phyloP scores from a whole-genome alignment of 1,140 invertebrate species.

The Anagrus nilaparvatae region DNA sequence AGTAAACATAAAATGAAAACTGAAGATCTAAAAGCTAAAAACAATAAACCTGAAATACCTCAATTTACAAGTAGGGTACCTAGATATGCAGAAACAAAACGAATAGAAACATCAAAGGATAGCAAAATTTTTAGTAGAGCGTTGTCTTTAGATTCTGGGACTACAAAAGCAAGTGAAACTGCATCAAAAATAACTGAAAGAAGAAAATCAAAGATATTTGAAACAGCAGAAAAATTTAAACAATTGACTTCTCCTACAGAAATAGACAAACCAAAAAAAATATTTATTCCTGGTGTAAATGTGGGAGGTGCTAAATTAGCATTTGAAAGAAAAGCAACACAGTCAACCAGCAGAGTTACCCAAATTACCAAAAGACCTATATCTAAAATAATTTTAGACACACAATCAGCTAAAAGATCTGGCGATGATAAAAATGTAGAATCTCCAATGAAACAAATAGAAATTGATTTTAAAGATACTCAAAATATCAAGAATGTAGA shows the following conservation, averaged over 20 bases:
- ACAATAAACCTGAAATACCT: neutral
- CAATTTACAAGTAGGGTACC: neutral
- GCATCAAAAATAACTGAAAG: slow-evolving; percentile 40
- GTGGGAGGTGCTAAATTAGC: slow-evolving; percentile 74
- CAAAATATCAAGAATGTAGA: slow-evolving; percentile 18
- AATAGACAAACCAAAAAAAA: slow-evolving; percentile 63
- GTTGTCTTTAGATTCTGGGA: slow-evolving; percentile 27
- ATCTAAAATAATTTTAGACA: slow-evolving; percentile 34
- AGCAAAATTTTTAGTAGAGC: too few relatives aligned
- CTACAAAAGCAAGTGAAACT: slow-evolving; percentile 21
- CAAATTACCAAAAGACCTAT: slow-evolving; percentile 24
- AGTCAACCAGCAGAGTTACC: slow-evolving; percentile 39
- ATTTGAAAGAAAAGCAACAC: slow-evolving; percentile 66
- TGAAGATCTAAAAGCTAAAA: neutral
- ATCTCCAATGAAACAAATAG: slow-evolving; percentile 16
- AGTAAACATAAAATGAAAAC: too few relatives aligned
- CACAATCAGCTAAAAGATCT: slow-evolving; percentile 20
- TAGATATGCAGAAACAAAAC: slow-evolving; percentile 6
- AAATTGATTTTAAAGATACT: slow-evolving; percentile 19
- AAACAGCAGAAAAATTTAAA: slow-evolving; percentile 62
- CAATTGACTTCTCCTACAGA: slow-evolving; percentile 38
- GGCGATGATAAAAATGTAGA: slow-evolving; percentile 15
- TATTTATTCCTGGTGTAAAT: slow-evolving; percentile 69
- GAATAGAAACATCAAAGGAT: slow-evolving; percentile 27
- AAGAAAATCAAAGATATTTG: slow-evolving; percentile 57